phyloP scores from a whole-genome alignment of 2,888 invertebrate genomes.

The Torymus auratus region DNA sequence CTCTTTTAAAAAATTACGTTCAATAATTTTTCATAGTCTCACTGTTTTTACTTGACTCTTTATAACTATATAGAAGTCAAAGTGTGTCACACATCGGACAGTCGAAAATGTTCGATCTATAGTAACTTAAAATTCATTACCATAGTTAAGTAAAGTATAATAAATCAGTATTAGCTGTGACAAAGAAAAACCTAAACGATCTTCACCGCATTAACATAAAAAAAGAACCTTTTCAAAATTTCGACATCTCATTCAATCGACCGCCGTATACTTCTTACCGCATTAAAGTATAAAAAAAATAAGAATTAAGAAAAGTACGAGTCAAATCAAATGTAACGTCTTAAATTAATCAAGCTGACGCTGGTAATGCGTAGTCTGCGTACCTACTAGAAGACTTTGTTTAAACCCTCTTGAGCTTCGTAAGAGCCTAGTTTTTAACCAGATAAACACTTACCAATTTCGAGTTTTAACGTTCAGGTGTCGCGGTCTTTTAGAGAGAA shows the following conservation, averaged over 20 bases:
- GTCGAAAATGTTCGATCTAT: no score
- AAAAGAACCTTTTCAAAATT: constrained; percentile 1
- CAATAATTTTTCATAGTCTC: no score
- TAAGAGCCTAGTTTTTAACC: background rate
- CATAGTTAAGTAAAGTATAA: background rate
- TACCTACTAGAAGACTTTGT: no score
- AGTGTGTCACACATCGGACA: no score
- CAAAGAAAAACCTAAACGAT: background rate
- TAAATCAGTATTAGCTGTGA: constrained; percentile 19
- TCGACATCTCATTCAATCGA: constrained; percentile 19
- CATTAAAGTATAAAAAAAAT: background rate
- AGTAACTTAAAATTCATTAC: no score
- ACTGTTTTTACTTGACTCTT: no score
- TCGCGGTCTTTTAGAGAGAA: no score
- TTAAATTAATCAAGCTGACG: background rate
- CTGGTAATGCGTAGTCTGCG: background rate
- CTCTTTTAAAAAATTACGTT: no score
- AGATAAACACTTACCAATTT: background rate
- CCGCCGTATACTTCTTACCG: background rate
- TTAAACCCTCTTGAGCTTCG: constrained; percentile 1
- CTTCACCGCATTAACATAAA: background rate
- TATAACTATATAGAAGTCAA: no score
- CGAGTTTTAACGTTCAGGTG: no score
- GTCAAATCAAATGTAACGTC: constrained; percentile 37
- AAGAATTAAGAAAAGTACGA: constrained; percentile 6